phyloP scores from a whole-genome alignment of 2,888 invertebrate genomes.

The Cyclophora albipunctata region DNA sequence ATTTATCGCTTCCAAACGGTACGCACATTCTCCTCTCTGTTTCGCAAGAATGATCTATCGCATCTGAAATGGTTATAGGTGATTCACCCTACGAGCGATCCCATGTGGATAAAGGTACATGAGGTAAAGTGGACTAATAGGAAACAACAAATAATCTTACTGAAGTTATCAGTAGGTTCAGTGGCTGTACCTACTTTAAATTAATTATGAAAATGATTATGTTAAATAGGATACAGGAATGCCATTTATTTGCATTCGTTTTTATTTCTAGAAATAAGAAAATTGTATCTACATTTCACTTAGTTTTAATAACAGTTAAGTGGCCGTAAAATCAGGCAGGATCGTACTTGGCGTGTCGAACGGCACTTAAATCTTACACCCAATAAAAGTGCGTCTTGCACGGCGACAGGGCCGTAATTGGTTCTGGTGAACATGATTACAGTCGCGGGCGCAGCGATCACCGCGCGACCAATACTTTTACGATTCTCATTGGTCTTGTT shows the following conservation, averaged over 20 bases:
- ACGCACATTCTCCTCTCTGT: slow-evolving; percentile 44
- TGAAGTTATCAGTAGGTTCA: too few relatives aligned
- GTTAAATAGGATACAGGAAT: too few relatives aligned
- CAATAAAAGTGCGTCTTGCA: slow-evolving; percentile 68
- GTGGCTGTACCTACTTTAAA: too few relatives aligned
- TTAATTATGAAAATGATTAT: too few relatives aligned
- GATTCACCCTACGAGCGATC: slow-evolving; percentile 24
- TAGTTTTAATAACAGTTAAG: slow-evolving; percentile 33
- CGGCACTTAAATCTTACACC: slow-evolving; percentile 73
- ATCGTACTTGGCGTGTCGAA: slow-evolving; percentile 58
- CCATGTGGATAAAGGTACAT: too few relatives aligned
- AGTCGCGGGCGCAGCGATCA: slow-evolving; percentile 40
- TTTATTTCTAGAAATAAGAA: neutral
- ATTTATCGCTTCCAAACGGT: slow-evolving; percentile 48
- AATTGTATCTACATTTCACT: slow-evolving; percentile 12
- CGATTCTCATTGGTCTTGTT: slow-evolving; percentile 67
- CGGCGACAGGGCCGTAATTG: slow-evolving; percentile 62
- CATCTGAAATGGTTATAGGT: slow-evolving; percentile 34
- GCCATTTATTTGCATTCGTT: too few relatives aligned
- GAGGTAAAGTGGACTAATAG: too few relatives aligned
- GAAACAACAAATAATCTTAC: too few relatives aligned
- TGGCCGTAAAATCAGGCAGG: slow-evolving; percentile 62
- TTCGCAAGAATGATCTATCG: slow-evolving; percentile 45
- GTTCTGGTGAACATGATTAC: slow-evolving; percentile 56
- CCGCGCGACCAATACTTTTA: slow-evolving; percentile 53